phyloP scores from a whole-genome alignment of 2,113 vertebrate species.

The Malurus alboscapulatus region DNA sequence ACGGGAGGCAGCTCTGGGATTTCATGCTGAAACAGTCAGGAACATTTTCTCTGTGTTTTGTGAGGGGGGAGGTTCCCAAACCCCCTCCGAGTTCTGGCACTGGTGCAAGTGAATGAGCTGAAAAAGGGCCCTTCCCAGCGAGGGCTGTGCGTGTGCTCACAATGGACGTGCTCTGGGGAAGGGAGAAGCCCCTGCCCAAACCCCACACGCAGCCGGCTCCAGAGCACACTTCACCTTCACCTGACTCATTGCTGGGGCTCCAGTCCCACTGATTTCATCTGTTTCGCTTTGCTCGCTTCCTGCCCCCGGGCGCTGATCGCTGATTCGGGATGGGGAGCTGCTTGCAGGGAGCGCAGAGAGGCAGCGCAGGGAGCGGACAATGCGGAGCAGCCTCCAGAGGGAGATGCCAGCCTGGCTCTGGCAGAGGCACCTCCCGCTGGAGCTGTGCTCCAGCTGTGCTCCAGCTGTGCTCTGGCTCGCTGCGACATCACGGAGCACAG shows the following conservation, averaged over 20 bases:
- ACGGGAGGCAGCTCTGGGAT: background rate
- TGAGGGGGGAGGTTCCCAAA: background rate
- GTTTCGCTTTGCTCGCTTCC: background rate
- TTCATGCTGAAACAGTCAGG: conserved; percentile 6
- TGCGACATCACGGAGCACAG: background rate
- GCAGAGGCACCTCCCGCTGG: background rate
- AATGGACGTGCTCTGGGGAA: background rate
- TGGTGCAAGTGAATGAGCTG: conserved; percentile 8
- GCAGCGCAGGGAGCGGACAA: background rate
- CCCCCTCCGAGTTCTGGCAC: conserved; percentile 29
- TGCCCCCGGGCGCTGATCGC: rapidly evolving
- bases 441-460: background rate
- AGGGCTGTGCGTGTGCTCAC: background rate
- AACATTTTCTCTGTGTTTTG: background rate
- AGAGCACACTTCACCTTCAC: background rate
- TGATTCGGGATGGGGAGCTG: rapidly evolving
- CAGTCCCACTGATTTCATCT: background rate
- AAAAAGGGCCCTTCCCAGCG: conserved; percentile 9
- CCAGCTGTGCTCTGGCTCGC: background rate
- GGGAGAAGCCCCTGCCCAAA: background rate
- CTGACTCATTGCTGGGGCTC: background rate
- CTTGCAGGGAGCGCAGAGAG: background rate
- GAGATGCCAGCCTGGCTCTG: background rate
- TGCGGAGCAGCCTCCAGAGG: background rate
- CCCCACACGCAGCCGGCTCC: background rate